Percentiles rank a stretch among this genome's conserved stretches.
phyloP scores from a whole-genome alignment of 2,797 vertebrate genomes.

The Spheniscus humboldti region DNA sequence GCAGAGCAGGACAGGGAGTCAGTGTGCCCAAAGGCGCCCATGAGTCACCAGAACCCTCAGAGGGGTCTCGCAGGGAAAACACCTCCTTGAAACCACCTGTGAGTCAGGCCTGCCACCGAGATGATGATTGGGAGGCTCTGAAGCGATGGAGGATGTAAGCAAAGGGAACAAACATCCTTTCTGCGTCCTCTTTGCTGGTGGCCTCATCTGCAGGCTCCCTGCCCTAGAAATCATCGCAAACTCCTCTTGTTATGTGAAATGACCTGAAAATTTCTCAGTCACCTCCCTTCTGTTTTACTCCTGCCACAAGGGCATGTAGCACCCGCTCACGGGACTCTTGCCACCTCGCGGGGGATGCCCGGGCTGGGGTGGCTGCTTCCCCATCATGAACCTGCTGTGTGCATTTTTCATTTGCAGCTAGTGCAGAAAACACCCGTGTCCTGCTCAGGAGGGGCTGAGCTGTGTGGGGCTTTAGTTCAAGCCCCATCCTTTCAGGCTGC shows the following conservation, averaged over 20 bases:
- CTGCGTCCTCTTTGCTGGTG: accelerated
- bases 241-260: background rate
- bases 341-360: background rate
- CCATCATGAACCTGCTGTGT: background rate
- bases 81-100: background rate
- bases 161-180: background rate
- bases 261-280: background rate
- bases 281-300: background rate
- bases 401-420: background rate
- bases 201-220: background rate
- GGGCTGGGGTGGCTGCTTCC: background rate
- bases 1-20: background rate
- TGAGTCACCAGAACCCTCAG: background rate
- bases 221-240: background rate
- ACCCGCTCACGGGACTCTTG: accelerated
- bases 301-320: accelerated
- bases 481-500: background rate
- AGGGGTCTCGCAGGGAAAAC: accelerated
- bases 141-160: background rate
- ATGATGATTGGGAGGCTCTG: background rate
- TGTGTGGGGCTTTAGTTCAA: background rate
- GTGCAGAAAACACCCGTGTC: background rate
- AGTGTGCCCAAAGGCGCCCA: accelerated
- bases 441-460: background rate
- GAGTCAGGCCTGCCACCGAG: background rate